Evolutionary conservation across 92 coral and sea anemone species (phyloP).

Genomic region (Scolanthus callimorphus): DNA sequence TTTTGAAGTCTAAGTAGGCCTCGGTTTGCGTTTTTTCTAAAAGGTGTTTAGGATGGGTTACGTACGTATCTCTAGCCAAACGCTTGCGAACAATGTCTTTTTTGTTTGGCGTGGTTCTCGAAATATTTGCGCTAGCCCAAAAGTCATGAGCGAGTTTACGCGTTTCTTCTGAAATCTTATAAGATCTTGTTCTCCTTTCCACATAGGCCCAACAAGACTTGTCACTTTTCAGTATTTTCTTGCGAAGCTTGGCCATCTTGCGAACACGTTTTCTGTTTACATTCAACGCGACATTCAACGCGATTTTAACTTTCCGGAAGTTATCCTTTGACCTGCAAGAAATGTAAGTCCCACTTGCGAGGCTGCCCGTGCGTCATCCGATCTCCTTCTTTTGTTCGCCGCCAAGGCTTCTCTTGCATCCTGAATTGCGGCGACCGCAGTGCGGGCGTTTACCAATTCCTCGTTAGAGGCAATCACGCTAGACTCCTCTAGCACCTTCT

Average conservation of each 20-base stretch:
- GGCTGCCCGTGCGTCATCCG: conserved; percentile 13
- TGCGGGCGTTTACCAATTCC: neutral
- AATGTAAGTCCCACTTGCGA: conserved; percentile 1
- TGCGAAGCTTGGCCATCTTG: neutral
- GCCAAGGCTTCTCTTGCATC: neutral
- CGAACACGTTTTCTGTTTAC: conserved; percentile 16
- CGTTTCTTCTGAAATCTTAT: conserved; percentile 15
- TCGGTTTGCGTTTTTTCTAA: conserved; percentile 8
- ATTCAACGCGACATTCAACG: neutral
- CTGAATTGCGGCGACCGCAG: neutral
- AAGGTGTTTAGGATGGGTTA: conserved; percentile 1
- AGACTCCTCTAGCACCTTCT: neutral
- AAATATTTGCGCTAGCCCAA: conserved; percentile 19
- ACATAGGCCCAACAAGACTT: conserved; percentile 10
- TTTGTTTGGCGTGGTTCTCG: conserved; percentile 5
- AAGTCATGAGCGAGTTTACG: conserved; percentile 9
- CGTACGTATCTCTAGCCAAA: conserved; percentile 13
- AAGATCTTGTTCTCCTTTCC: conserved; percentile 5
- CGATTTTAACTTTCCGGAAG: neutral
- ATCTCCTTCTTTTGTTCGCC: neutral
- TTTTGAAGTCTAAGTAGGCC: conserved; percentile 2
- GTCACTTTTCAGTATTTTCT: neutral
- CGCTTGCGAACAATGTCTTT: conserved; percentile 2
- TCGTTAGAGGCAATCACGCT: neutral
- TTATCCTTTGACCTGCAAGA: neutral